Evolutionary conservation across 2,888 invertebrate genomes (phyloP), one percentile per base, ranked within the genome.

Genomic region (Noctua janthe): DNA sequence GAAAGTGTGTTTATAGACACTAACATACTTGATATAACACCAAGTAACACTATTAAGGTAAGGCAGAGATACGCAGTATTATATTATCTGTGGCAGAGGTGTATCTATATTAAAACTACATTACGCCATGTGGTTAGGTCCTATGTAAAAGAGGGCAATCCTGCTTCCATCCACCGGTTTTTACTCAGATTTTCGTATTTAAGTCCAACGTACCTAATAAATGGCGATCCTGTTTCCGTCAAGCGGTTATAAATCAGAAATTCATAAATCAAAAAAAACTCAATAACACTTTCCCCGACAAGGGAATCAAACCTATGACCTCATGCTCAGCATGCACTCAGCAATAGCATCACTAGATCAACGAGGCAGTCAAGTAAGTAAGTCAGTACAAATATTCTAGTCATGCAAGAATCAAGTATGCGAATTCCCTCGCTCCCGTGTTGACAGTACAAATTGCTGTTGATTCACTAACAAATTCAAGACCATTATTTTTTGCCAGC

Each of bases 381-480:
- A 8, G 17, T 62, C 62, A 62, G 2, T 59, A 20, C 3, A 76
- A 59, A 49, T 20, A 49, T 20, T 13, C 1, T 0, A 49, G 20
- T 0, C 11, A 6, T 43, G 23, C 17, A 39, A 20, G n/a, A 59
- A 49, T 39, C 20, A 2, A 3, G 20, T 47, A 5, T 11, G 7
- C 4, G 1, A 56, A 49, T 29, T 7, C 11, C 13, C 20, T 62
- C 11, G 20, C 35, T 15, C 17, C n/a, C 1, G 13, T 3, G 1
- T 49, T 43, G 11, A n/a, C 11, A 23, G n/a, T 17, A 51, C 39
- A 54, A 82, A 69, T 49, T 69, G 35, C 47, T 29, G n/a, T 74
- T 74, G 82, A 62, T 75, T 82, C 20, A 43, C 56, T 43, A 35
- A 64, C 47, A 64, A 20, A 80, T 71, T 47, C 47, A 5, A 11